Evolutionary conservation across 2,797 vertebrate species (phyloP), one percentile per base, ranked within the genome.

Genomic region (Crocidura indochinensis): DNA sequence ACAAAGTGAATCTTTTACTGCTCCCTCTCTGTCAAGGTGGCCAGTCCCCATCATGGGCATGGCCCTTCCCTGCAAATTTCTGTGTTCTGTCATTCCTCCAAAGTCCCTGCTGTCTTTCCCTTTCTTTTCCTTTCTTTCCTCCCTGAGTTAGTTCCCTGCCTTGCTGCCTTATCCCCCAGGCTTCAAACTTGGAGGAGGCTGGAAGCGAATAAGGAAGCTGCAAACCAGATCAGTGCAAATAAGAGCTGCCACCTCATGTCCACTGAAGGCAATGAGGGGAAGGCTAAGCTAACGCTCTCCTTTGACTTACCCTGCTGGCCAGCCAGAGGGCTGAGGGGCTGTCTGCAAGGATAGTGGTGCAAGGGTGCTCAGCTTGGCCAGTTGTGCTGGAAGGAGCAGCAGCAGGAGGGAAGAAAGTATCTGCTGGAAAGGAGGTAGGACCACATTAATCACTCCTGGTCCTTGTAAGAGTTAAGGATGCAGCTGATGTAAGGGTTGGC

Each of bases 381-480:
- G 87, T 47, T 93, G 79, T 91, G 89, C 94, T 95, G 97, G 97
- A 96, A 96, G 95, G 96, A 4, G 38, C 19, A 5, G 10, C 56
- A 78, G 97, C 94, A 38, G 97, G 96, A 95, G 94, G 97, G 96
- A 96, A 97, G 96, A 96, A 96, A 97, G 96, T 95, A 97, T 96
- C 96, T 67, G 82, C 47, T 91, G 95, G 79, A 95, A 95, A 96
- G 96, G 95, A 97, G 96, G 97, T 92, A 95, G 97, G 95, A 96
- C 96, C 89, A 92, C 95, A 97, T 97, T 97, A 98, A 97, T 97
- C 97, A 97, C 97, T 97, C 96, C 97, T 95, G 96, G 96, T 94
- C 89, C 8, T 1, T 96, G 94, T 91, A 94, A 95, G 96, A 96
- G 94, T 96, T 95, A 96, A 96, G 96, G 97, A 94, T 88, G 94